Evolutionary conservation across 1,140 invertebrate species (phyloP).

Genomic region (Theocolax elegans): DNA sequence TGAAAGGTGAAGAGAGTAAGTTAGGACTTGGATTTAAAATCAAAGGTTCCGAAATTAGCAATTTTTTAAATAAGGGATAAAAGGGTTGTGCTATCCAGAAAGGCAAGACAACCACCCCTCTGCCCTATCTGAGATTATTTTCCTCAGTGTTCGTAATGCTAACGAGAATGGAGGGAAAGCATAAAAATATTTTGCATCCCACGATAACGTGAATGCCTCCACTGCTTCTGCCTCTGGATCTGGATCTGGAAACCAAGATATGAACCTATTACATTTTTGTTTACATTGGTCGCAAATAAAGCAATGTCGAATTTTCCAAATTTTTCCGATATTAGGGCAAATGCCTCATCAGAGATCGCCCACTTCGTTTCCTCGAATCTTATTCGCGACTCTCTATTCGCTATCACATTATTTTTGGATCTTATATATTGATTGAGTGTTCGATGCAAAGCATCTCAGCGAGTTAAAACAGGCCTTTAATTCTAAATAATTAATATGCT

Average conservation of each 20-base stretch:
- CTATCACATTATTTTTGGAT: slow-evolving; percentile 42
- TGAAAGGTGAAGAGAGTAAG: slow-evolving; percentile 8
- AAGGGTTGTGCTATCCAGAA: slow-evolving; percentile 25
- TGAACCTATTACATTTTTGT: slow-evolving; percentile 9
- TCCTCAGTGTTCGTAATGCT: slow-evolving; percentile 40
- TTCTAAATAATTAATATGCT: slow-evolving; percentile 49
- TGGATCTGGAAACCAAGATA: not conserved
- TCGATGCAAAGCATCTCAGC: slow-evolving; percentile 27
- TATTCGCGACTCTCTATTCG: slow-evolving; percentile 45
- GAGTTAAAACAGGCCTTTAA: slow-evolving; percentile 35
- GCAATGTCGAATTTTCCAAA: slow-evolving; percentile 27
- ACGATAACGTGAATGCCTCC: slow-evolving; percentile 42
- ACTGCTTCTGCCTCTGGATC: not conserved
- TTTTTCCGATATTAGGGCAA: slow-evolving; percentile 38
- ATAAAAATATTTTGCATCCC: slow-evolving; percentile 40
- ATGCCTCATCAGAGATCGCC: slow-evolving; percentile 20
- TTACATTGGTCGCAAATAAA: slow-evolving; percentile 33
- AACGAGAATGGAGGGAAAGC: slow-evolving; percentile 37
- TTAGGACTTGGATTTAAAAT: not conserved
- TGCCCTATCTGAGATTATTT: slow-evolving; percentile 39
- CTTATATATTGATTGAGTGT: slow-evolving; percentile 43
- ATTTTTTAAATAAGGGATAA: slow-evolving; percentile 26
- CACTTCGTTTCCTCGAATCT: slow-evolving; percentile 30
- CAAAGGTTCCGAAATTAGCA: slow-evolving; percentile 7
- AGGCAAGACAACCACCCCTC: slow-evolving; percentile 12